Conservation (phyloP, 2,888 invertebrate genomes). For the Noctua janthina region DNA sequence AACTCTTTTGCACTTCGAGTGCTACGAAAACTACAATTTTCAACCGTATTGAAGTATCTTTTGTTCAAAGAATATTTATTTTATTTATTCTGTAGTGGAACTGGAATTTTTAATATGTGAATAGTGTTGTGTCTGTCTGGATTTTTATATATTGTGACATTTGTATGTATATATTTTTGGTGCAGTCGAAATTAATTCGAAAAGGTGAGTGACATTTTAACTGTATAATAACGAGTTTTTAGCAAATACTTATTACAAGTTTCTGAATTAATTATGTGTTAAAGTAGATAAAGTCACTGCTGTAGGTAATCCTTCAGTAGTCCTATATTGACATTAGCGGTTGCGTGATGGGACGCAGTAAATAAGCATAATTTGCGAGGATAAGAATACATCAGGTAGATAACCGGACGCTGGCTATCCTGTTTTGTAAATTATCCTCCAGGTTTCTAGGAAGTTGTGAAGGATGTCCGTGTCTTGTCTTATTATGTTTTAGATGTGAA, state of each 20-base stretch:
- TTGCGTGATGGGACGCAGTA: slow-evolving; percentile 60
- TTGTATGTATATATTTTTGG: slow-evolving; percentile 59
- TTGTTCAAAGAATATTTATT: slow-evolving; percentile 58
- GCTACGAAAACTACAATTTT: slow-evolving; percentile 57
- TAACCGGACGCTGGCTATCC: slow-evolving; percentile 68
- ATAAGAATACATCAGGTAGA: slow-evolving; percentile 61
- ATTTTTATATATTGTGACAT: slow-evolving; percentile 67
- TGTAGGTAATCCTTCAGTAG: slow-evolving; percentile 40
- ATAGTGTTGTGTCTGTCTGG: slow-evolving; percentile 68
- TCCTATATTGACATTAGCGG: slow-evolving; percentile 46
- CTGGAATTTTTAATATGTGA: slow-evolving; percentile 64
- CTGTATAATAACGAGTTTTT: slow-evolving; percentile 32
- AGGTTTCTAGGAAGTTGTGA: slow-evolving; percentile 72
- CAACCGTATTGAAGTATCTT: slow-evolving; percentile 63
- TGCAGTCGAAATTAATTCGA: slow-evolving; percentile 57
- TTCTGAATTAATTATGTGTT: not conserved
- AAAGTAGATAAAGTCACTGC: not conserved
- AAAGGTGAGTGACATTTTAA: slow-evolving; percentile 68
- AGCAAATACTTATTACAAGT: no score
- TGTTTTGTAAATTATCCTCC: slow-evolving; percentile 72
- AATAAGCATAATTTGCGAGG: slow-evolving; percentile 66
- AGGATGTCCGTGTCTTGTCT: slow-evolving; percentile 56
- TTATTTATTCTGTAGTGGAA: slow-evolving; percentile 58
- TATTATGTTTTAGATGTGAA: slow-evolving; percentile 37
- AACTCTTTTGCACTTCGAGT: slow-evolving; percentile 73